Base-by-base conservation (phyloP, 1,140 invertebrate species). In the Brachionus plicatilis region DNA sequence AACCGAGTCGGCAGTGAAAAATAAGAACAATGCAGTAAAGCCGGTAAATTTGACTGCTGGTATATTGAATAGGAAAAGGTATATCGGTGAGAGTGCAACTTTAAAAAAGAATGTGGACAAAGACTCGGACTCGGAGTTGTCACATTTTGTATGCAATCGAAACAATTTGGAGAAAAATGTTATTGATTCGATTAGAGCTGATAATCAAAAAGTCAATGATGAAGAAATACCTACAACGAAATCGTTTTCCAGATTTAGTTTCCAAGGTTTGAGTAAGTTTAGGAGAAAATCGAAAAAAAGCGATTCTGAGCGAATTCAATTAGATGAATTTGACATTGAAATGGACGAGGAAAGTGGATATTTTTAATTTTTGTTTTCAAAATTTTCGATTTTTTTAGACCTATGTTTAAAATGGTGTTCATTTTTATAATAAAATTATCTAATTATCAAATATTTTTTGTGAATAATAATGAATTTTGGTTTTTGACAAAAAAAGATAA, bases 251-350 rank as follows among this genome's bases (percentile, higher is more conserved):
- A 29, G 66, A 72, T 20, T 72, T 41, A 76, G 43, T 50, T 76
- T 76, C 43, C 43, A 76, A 76, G 47, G 72, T 76, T 76, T 76
- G 17, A 50, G 29, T 24, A 76, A 27, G 50, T 29, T 50, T 50
- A 27, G 45, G 17, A 20, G 9, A 76, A 24, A 50, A 47, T 50
- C 72, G 20, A 50, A 29, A 50, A 76, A 76, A 24, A 20, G n/a
- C 3, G n/a, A 50, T 29, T 11, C 20, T 20, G 37, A 72, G 43
- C 29, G 14, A 72, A 43, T 72, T 41, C 17, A 72, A 17, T 72
- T 76, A 12, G 72, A 76, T 76, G 72, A 76, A 11, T 50, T 76
- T 8, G 72, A 76, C 33, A 76, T 76, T 29, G 43, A 76, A 27
- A 11, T 76, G 20, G 72, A 76, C 27, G 72, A 76, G 33, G 72